Evolutionary conservation across 2,797 vertebrate species (phyloP), one percentile per base, ranked within the genome.

Genomic region (Tadarida brasiliensis): DNA sequence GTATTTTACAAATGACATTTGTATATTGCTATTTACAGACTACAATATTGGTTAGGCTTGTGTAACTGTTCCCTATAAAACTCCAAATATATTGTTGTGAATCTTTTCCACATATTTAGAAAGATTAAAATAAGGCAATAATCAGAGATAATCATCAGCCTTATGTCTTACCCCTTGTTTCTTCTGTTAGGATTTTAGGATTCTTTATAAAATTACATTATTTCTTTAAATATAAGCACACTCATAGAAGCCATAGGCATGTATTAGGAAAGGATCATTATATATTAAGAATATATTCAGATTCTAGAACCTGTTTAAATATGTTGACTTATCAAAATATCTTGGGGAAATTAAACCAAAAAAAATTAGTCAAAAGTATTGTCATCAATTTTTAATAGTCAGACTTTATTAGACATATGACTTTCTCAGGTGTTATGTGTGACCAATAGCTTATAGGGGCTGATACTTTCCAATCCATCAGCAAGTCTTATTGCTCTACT

Each of bases 91-190:
- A 35, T 30, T 73, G 26, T 8, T 1, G 1, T 90, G 16, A 2
- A 67, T 51, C 5, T 84, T 94, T 89, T 91, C 35, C 65, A 80
- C 11, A 4, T 83, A 76, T 77, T 95, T 73, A 94, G 47, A 95
- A 90, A 78, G 26, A 59, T 28, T 24, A 81, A 57, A 57, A 54
- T 82, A 65, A 94, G 12, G 28, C 24, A 65, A 85, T 10, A 5
- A 85, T 83, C n/a, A 74, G 35, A 65, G 59, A 82, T 5, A 57
- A 22, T 83, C 39, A 90, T 54, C 20, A 51, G 3, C n/a, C 67
- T 19, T 57, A 3, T 68, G 8, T 78, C 47, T 67, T 81, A 51
- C 65, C 39, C 61, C 74, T 90, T 28, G 7, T 51, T 6, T 54
- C 26, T 4, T 88, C 24, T 68, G 0, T 49, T 30, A 51, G 17